Conservation (phyloP, 2,888 invertebrate species). For the Chelonus formosanus region DNA sequence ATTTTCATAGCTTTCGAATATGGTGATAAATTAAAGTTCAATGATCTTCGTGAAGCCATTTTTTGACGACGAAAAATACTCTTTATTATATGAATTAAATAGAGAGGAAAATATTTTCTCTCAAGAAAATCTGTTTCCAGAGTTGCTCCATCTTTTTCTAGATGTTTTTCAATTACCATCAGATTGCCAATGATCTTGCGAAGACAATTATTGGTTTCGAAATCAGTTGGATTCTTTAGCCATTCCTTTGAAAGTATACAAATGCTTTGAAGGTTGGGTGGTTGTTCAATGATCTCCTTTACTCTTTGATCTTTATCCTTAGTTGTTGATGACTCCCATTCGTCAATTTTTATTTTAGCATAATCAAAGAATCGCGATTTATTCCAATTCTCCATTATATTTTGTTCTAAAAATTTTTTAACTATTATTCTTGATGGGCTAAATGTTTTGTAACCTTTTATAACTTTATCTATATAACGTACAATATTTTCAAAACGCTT, state of each 20-base stretch:
- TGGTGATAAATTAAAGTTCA: neutral
- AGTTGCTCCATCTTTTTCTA: slow-evolving; percentile 29
- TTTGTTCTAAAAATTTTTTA: slow-evolving; percentile 23
- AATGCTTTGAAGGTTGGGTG: slow-evolving; percentile 23
- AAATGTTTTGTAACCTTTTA: slow-evolving; percentile 20
- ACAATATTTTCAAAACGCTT: slow-evolving; percentile 22
- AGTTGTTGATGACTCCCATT: slow-evolving; percentile 10
- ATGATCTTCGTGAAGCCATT: slow-evolving; percentile 5
- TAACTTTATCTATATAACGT: slow-evolving; percentile 19
- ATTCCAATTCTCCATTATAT: slow-evolving; percentile 23
- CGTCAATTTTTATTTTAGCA: slow-evolving; percentile 17
- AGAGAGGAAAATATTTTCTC: slow-evolving; percentile 15
- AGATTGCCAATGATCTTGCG: slow-evolving; percentile 29
- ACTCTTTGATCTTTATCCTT: slow-evolving; percentile 5
- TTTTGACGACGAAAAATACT: slow-evolving; percentile 18
- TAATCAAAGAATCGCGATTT: slow-evolving; percentile 14
- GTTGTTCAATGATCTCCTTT: slow-evolving; percentile 18
- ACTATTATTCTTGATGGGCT: slow-evolving; percentile 21
- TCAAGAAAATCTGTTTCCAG: slow-evolving; percentile 29
- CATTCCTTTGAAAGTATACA: slow-evolving; percentile 11
- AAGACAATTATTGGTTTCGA: slow-evolving; percentile 22
- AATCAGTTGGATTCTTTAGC: neutral
- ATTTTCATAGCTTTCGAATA: slow-evolving; percentile 1
- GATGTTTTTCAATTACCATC: slow-evolving; percentile 19
- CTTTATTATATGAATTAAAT: slow-evolving; percentile 32